Base-by-base conservation (phyloP, 2,113 vertebrate species). In the Eubucco bourcierii region DNA sequence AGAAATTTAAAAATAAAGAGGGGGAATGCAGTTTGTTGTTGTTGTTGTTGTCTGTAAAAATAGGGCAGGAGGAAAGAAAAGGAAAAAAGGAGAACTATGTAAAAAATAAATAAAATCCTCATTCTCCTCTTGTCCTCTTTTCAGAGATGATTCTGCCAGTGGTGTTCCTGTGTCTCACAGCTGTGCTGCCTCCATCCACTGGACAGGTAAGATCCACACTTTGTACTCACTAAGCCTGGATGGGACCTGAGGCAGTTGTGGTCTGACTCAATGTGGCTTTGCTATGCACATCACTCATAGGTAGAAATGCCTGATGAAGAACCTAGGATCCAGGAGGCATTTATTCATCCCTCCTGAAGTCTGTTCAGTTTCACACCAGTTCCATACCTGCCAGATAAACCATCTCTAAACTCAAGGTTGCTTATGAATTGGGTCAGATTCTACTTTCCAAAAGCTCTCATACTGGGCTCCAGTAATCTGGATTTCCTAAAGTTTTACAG, bases 141-240 rank as follows among this genome's bases (percentile, higher is more conserved):
- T 68, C 93, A 96, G 81, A 85, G 70, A 95, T 96, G 95, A 63
- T 95, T 63, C 37, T 96, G n/a, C 24, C 58, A 3, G 20, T 50
- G 15, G 2, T 84, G 25, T 19, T 88, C 56, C 66, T 96, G 46
- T 90, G 84, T 47, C 59, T 96, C 5, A 16, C 59, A 63, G 39
- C 37, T 81, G 18, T 79, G 55, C 29, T 96, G 55, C 19, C 52
- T 73, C 33, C 11, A 0, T 83, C 61, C 46, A 10, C 9, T 44
- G 88, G 39, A 73, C 2, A 89, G 94, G 96, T 95, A 95, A 9
- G 72, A 73, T 12, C 27, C 15, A 17, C 1, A 6, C 5, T 31
- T 60, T n/a, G 5, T 33, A 25, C 12, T 53, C 6, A 1, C 28
- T 59, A 82, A 82, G 46, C 63, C 29, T 50, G 28, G 3, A 9